Percentiles rank a stretch among this genome's conserved stretches.
phyloP scores from a whole-genome alignment of 1,140 invertebrate species.

The Myzus persicae region DNA sequence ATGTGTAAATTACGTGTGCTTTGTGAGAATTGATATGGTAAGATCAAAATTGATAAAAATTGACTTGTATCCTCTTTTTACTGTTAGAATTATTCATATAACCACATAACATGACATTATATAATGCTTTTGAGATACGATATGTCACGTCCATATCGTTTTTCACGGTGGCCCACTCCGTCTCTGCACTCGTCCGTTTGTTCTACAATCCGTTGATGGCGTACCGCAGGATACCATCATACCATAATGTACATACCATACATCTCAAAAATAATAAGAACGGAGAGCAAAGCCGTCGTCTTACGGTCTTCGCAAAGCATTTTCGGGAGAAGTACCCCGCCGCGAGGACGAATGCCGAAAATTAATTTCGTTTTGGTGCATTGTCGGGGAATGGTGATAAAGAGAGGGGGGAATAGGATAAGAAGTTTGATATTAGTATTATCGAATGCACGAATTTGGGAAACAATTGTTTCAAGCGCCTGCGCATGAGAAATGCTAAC shows the following conservation, averaged over 20 bases:
- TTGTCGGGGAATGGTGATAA: not conserved
- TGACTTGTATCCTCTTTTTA: too few species aligned
- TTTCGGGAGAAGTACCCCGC: not conserved
- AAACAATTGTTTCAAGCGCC: not conserved
- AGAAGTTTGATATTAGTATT: not conserved
- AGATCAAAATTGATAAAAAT: too few species aligned
- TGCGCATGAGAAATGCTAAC: not conserved
- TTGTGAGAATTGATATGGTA: too few species aligned
- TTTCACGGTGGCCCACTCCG: not conserved
- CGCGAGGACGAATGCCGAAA: not conserved
- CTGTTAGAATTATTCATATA: too few species aligned
- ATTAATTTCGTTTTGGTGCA: not conserved
- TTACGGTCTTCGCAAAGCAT: not conserved
- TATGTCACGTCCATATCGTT: not conserved
- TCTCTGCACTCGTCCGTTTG: too few species aligned
- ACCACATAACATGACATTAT: too few species aligned
- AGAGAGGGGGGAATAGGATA: not conserved
- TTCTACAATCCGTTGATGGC: not conserved
- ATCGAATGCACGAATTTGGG: not conserved
- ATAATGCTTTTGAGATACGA: not conserved
- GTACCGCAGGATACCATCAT: not conserved
- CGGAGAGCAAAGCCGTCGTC: not conserved
- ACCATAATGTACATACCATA: too few species aligned
- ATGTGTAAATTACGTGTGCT: too few species aligned
- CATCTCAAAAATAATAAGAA: not conserved